Percentiles rank a stretch among this genome's conserved stretches.
Conservation (phyloP, 2,113 vertebrate genomes). For the Prochilodus magdalenae region DNA sequence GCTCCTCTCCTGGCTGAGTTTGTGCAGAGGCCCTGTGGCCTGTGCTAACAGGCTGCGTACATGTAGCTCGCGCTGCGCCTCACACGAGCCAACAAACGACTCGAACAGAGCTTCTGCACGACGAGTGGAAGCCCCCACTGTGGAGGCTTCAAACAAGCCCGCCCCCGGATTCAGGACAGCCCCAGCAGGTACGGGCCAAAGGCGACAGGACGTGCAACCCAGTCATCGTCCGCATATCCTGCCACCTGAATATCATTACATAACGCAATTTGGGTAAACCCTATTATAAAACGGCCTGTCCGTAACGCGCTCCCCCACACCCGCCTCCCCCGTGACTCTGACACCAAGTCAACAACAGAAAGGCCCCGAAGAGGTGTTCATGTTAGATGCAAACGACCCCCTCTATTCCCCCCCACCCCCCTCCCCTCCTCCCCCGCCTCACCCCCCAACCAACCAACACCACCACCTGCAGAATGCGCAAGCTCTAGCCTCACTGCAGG, state of each 20-base stretch:
- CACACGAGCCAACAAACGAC: background rate
- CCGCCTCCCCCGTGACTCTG: background rate
- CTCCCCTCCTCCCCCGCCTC: no score
- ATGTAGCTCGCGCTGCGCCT: background rate
- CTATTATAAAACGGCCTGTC: slow-evolving; percentile 10
- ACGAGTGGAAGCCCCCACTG: background rate
- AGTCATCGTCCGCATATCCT: slow-evolving; percentile 45
- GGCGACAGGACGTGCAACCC: background rate
- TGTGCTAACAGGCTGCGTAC: background rate
- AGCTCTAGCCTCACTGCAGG: slow-evolving; percentile 83
- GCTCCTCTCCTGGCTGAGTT: background rate
- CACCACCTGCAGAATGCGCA: slow-evolving; percentile 94
- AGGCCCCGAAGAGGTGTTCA: slow-evolving; percentile 45
- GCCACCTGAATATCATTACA: slow-evolving; percentile 60
- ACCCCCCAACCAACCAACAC: no score
- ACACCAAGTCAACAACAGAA: slow-evolving; percentile 22
- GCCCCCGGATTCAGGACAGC: background rate
- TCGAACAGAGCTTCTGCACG: background rate
- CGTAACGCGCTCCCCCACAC: background rate
- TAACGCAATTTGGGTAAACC: slow-evolving; percentile 67
- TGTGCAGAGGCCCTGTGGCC: slow-evolving; percentile 1
- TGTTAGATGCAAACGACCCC: slow-evolving; percentile 57
- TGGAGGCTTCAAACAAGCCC: background rate
- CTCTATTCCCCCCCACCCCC: no score
- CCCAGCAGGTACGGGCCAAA: slow-evolving; percentile 11